A percentile compares a stretch with the other conserved stretches of the same genome.
phyloP scores from a whole-genome alignment of 2,888 invertebrate genomes.

The Apamea monoglypha region DNA sequence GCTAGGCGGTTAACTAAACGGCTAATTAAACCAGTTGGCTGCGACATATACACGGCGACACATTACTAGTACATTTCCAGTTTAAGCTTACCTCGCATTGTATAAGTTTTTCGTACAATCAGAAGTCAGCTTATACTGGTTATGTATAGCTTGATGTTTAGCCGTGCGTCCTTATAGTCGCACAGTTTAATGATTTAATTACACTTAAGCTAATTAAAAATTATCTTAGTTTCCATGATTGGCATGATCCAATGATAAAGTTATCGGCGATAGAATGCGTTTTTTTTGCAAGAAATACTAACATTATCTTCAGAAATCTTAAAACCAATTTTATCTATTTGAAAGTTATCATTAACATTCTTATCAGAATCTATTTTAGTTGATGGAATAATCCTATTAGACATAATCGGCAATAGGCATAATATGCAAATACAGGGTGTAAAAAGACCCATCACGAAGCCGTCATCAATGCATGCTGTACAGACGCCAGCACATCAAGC shows the following conservation, averaged over 20 bases:
- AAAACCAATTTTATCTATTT: not conserved
- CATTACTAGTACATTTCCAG: too few relatives aligned
- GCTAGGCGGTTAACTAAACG: too few relatives aligned
- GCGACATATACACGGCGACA: too few relatives aligned
- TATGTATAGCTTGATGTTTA: too few relatives aligned
- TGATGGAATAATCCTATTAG: constrained; percentile 1
- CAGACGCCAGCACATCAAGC: too few relatives aligned
- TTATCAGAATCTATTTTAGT: not conserved
- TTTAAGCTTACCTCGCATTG: too few relatives aligned
- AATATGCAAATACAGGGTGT: not conserved
- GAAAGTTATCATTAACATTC: not conserved
- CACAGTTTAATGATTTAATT: not conserved
- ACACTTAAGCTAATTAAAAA: not conserved
- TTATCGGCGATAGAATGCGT: not conserved
- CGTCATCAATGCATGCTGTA: not conserved
- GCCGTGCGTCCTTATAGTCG: not conserved
- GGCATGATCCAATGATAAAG: not conserved
- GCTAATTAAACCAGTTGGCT: too few relatives aligned
- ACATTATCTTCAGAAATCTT: not conserved
- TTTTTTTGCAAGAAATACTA: not conserved
- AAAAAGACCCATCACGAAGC: not conserved
- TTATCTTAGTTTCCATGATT: not conserved
- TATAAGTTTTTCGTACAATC: too few relatives aligned
- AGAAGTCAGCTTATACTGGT: too few relatives aligned
- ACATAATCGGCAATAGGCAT: not conserved